Conservation (phyloP, 2,888 invertebrate genomes). For the Patella depressa region DNA sequence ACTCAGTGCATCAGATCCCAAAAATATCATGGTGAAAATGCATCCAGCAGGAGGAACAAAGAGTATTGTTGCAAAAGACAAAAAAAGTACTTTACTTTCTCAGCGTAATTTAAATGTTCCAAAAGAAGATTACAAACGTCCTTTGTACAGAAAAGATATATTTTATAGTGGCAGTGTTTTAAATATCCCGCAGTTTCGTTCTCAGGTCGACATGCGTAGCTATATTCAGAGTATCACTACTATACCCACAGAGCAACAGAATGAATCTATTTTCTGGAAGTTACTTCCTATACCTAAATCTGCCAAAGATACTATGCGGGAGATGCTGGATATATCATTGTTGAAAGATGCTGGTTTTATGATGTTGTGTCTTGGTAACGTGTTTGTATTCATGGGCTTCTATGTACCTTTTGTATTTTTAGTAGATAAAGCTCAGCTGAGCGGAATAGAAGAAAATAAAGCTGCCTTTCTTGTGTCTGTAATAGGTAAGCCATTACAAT, state of each 20-base stretch:
- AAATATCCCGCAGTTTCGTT: slow-evolving; percentile 87
- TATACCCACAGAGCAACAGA: slow-evolving; percentile 75
- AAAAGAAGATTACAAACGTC: slow-evolving; percentile 75
- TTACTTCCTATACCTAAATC: slow-evolving; percentile 66
- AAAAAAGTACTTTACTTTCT: neutral
- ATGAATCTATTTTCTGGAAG: slow-evolving; percentile 41
- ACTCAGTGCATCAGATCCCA: slow-evolving; percentile 17
- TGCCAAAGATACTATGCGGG: slow-evolving; percentile 75
- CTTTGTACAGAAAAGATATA: slow-evolving; percentile 94
- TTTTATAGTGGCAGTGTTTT: slow-evolving; percentile 97
- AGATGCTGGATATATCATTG: slow-evolving; percentile 92
- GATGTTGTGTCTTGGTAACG: slow-evolving; percentile 90
- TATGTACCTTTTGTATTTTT: slow-evolving; percentile 62
- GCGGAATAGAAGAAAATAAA: slow-evolving; percentile 69
- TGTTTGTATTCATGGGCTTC: slow-evolving; percentile 58
- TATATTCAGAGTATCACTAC: slow-evolving; percentile 93
- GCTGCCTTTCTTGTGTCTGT: slow-evolving; percentile 70
- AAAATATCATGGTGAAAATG: slow-evolving; percentile 16
- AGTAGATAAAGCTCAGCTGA: slow-evolving; percentile 41
- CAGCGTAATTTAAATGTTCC: slow-evolving; percentile 34
- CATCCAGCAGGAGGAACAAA: slow-evolving; percentile 13
- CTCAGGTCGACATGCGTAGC: slow-evolving; percentile 89
- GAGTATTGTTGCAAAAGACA: slow-evolving; percentile 13
- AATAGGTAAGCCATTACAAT: slow-evolving; percentile 57
- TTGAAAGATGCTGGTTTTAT: slow-evolving; percentile 91